Evolutionary conservation across 53 echinoderm and acorn worm genomes (phyloP), one percentile per base, ranked within the genome.

Genomic region (Mesocentrotus franciscanus): DNA sequence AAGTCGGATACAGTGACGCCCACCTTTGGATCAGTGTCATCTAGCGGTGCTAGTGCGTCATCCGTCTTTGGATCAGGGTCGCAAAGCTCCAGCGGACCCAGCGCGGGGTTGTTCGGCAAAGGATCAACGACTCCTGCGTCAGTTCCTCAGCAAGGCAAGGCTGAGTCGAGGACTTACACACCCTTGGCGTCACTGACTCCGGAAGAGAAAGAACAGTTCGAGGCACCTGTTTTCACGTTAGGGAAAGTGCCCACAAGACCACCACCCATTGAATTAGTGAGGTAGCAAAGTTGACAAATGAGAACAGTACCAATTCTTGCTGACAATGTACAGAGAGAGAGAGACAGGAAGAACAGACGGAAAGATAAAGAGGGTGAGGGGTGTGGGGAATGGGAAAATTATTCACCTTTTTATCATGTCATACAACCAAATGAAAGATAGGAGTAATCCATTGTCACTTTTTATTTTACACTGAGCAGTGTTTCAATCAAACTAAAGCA

Each of bases 161-260:
- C 85, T 1, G 59, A 61, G 17, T 60, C 95, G 61, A 95, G 95
- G 91, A 79, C 90, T 26, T 98, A 97, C 75, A 96, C 99, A 9
- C 96, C 96, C 11, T 56, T 99, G n/a, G 92, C 75, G 66, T 96
- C 96, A 18, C 93, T 99, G 89, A 99, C 98, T 29, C 42, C 97
- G 3, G 97, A 97, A 81, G 98, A 99, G 71, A 97, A 94, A 92
- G 97, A 98, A 94, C 97, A 99, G 68, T 99, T 97, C 96, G 96
- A 99, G 62, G 98, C 99, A 10, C 27, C 91, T n/a, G 17, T 94
- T 70, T 99, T 99, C 90, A 99, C 96, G 0, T 60, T 99, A n/a
- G 99, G 99, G 58, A 98, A 97, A 85, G 96, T 99, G 61, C 99
- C 99, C 39, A 96, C 95, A 56, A 75, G 97, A 14, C 98, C 99